A percentile compares a stretch with the other conserved stretches of the same genome.
phyloP scores from a whole-genome alignment of 2,797 vertebrate species.

The Molossus molossus region DNA sequence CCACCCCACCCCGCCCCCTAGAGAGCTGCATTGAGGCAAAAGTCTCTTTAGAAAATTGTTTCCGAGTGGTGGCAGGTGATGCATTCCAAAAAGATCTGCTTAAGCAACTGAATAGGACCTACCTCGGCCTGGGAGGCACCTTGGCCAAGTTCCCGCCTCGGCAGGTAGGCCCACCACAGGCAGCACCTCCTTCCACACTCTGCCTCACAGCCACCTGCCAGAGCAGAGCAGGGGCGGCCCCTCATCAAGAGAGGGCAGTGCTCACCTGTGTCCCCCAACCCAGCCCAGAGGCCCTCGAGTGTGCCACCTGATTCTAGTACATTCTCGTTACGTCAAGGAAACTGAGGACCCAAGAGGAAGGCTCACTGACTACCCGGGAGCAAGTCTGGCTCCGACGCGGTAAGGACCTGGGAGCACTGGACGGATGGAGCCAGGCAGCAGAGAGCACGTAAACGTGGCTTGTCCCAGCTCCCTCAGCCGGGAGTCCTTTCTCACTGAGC shows the following conservation, averaged over 20 bases:
- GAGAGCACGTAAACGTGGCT: background rate
- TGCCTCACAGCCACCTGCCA: background rate
- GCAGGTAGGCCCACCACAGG: background rate
- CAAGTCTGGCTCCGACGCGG: background rate
- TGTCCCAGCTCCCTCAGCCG: background rate
- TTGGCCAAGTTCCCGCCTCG: background rate
- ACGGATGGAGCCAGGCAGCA: rapidly evolving
- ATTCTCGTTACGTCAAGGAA: background rate
- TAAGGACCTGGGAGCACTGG: no score
- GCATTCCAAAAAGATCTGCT: background rate
- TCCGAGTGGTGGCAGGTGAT: background rate
- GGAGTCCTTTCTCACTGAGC: rapidly evolving
- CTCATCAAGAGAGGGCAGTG: background rate
- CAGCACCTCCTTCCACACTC: background rate
- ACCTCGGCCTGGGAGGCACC: rapidly evolving
- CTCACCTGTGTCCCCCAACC: background rate
- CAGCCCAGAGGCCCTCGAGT: background rate
- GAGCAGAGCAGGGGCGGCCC: background rate
- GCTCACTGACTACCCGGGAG: background rate
- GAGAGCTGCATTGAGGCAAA: background rate
- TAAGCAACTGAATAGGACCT: background rate
- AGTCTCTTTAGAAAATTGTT: background rate
- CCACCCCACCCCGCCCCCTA: background rate
- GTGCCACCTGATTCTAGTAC: background rate
- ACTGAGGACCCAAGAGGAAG: background rate